Evolutionary conservation across 2,113 vertebrate species (phyloP).

Genomic region (Neogobius melanostomus): DNA sequence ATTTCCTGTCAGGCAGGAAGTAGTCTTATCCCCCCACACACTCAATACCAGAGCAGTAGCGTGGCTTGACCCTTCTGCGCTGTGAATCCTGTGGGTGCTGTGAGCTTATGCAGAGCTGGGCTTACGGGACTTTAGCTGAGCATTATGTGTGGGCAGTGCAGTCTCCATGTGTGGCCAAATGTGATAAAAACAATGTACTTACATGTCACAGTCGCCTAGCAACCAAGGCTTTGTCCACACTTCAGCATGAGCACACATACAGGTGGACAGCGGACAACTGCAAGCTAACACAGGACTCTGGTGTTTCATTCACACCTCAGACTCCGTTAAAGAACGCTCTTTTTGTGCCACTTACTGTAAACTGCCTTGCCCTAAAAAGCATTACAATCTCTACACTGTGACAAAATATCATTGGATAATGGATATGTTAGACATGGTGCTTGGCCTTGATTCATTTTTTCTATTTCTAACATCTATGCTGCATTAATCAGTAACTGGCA

Average conservation of each 20-base stretch:
- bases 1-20: conserved; percentile 73
- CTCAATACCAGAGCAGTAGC: conserved; percentile 13
- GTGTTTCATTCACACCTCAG: no score
- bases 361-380: no score
- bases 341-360: no score
- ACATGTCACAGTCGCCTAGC: conserved; percentile 67
- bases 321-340: no score
- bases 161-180: conserved; percentile 49
- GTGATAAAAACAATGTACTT: conserved; percentile 64
- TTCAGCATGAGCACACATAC: conserved; percentile 2
- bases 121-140: conserved; percentile 28
- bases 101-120: conserved; percentile 46
- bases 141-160: conserved; percentile 50
- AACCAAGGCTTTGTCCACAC: conserved; percentile 50
- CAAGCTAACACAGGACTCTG: no score
- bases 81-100: conserved; percentile 54
- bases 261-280: background rate
- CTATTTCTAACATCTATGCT: no score
- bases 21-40: conserved; percentile 30
- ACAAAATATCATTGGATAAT: no score
- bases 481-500: no score
- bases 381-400: no score
- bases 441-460: no score
- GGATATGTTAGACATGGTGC: no score
- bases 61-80: conserved; percentile 36